A percentile compares a stretch with the other conserved stretches of the same genome.
Evolutionary conservation across 2,113 vertebrate species (phyloP).

Genomic region (Haplotaxodon microlepis): DNA sequence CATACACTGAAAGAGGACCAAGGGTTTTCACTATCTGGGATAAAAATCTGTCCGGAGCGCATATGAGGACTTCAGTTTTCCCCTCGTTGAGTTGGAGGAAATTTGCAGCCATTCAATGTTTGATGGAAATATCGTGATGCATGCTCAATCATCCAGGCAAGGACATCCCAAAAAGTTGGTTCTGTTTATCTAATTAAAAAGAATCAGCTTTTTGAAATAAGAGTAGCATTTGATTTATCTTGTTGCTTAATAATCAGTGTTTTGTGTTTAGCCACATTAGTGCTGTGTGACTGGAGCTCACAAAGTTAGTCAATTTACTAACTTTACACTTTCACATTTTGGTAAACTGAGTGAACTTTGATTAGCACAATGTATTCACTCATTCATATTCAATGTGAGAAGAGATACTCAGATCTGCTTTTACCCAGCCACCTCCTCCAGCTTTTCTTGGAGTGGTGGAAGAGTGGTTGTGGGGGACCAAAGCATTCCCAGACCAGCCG

Average conservation of each 20-base stretch:
- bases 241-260: background rate
- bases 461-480: background rate
- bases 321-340: background rate
- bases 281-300: background rate
- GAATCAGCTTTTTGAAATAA: background rate
- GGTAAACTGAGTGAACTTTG: background rate
- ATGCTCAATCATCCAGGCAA: background rate
- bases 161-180: background rate
- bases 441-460: background rate
- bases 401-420: background rate
- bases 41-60: fast-evolving
- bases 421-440: background rate
- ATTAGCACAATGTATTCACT: background rate
- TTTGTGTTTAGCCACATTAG: background rate
- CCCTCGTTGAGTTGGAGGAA: background rate
- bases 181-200: background rate
- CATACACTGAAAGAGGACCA: fast-evolving
- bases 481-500: background rate
- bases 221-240: background rate
- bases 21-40: background rate
- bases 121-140: background rate
- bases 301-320: background rate
- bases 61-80: background rate
- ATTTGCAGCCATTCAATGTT: background rate
- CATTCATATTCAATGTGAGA: background rate